Evolutionary conservation across 2,113 vertebrate species (phyloP), one percentile per base, ranked within the genome.

Genomic region (Gambusia affinis): DNA sequence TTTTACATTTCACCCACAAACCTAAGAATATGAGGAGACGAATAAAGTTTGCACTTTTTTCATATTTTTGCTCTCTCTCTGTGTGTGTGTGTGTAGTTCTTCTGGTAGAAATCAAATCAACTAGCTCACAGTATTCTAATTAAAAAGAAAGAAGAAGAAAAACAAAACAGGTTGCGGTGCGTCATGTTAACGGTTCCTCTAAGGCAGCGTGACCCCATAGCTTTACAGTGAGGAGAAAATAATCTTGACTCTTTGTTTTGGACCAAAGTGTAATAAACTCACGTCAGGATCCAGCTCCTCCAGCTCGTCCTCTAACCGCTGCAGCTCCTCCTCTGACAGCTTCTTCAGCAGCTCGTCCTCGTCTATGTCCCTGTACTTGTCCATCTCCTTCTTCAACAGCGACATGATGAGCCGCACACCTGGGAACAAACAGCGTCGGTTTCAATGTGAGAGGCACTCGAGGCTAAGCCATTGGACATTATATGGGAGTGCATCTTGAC

Each of bases 281-380:
- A 99, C 98, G 70, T 99, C 97, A 70, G 98, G 98, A 89, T 99
- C 98, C 78, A 99, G 93, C 88, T 99, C 98, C 80, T 98, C 95
- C 83, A 99, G 90, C 67, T 99, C 98, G 75, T 97, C 95, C 84
- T 99, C 97, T 79, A 99, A 90, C 54, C 96, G 95, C 83, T 92
- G 93, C 70, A 99, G 94, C 83, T 99, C 98, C 8, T 99, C 98
- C 67, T 98, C 97, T 0, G 97, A 96, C 65, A 99, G 94, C 69
- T 96, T 96, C 83, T 95, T 95, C 72, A 99, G 95, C 80, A 99
- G 96, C 89, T 97, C 95, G 64, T 99, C 98, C 89, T 99, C 98
- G 70, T 99, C 98, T 81, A 99, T 88, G 89, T 99, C 98, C 31
- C 97, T 92, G 87, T 98, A 99, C 86, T 99, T 99, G 88, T 99